Percentiles rank a stretch among this genome's conserved stretches.
Evolutionary conservation across 2,113 vertebrate genomes (phyloP).

Genomic region (Neotoma lepida): DNA sequence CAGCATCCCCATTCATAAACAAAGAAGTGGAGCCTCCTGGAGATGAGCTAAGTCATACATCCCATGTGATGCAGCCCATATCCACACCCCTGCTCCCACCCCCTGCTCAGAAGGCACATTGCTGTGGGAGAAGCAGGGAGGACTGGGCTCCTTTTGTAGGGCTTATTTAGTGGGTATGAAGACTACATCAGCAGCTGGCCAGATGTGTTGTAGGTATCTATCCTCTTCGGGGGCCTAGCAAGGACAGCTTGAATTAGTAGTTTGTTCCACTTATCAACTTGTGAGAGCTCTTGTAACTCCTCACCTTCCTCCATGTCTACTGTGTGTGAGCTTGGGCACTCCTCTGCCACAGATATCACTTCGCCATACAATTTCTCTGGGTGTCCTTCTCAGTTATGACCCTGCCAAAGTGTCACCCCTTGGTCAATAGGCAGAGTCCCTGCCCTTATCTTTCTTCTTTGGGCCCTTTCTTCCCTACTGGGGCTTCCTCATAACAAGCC

Average conservation of each 20-base stretch:
- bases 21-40: neutral
- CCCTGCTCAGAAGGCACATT: neutral
- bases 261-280: neutral
- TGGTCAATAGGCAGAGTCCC: neutral
- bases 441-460: neutral
- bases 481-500: neutral
- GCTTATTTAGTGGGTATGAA: neutral
- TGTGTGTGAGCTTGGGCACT: neutral
- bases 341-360: neutral
- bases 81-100: no score
- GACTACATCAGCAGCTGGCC: neutral
- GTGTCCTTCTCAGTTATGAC: neutral
- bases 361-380: accelerated
- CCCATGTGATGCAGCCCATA: neutral
- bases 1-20: neutral
- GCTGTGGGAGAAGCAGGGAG: neutral
- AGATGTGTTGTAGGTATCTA: neutral
- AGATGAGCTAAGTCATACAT: neutral
- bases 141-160: neutral
- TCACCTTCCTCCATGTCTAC: neutral
- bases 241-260: neutral
- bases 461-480: neutral
- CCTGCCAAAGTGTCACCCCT: neutral
- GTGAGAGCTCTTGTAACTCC: neutral
- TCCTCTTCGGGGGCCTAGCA: neutral